A percentile compares a stretch with the other conserved stretches of the same genome.
Evolutionary conservation across 2,113 vertebrate genomes (phyloP).

Genomic region (Passer montanus): DNA sequence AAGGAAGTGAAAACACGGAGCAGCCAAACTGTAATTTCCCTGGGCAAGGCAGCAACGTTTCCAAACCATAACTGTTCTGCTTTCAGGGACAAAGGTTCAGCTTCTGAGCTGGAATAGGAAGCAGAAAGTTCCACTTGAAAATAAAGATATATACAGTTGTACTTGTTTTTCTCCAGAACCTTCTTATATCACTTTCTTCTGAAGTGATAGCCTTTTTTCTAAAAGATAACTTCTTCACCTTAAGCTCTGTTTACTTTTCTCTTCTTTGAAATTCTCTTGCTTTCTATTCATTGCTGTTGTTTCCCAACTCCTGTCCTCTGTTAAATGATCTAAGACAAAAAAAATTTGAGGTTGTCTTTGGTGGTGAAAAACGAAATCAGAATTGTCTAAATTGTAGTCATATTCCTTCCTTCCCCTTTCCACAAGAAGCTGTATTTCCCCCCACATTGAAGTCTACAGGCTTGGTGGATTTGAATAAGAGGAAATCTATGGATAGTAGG

Average conservation of each 20-base stretch:
- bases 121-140: background rate
- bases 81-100: background rate
- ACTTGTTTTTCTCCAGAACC: background rate
- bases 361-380: background rate
- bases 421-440: background rate
- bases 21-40: background rate
- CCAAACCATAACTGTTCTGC: background rate
- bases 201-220: background rate
- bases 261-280: background rate
- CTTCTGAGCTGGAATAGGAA: background rate
- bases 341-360: background rate
- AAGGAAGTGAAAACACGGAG: background rate
- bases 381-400: background rate
- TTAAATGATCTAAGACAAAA: background rate
- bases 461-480: background rate
- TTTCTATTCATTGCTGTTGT: background rate
- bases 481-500: background rate
- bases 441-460: background rate
- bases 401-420: background rate
- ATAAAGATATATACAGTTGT: fast-evolving
- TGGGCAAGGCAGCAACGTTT: background rate
- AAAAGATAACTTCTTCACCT: background rate
- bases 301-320: background rate
- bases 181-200: background rate
- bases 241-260: background rate